Evolutionary conservation across 2,797 vertebrate genomes (phyloP), one percentile per base, ranked within the genome.

Genomic region (Melanotaenia parkinsoni): DNA sequence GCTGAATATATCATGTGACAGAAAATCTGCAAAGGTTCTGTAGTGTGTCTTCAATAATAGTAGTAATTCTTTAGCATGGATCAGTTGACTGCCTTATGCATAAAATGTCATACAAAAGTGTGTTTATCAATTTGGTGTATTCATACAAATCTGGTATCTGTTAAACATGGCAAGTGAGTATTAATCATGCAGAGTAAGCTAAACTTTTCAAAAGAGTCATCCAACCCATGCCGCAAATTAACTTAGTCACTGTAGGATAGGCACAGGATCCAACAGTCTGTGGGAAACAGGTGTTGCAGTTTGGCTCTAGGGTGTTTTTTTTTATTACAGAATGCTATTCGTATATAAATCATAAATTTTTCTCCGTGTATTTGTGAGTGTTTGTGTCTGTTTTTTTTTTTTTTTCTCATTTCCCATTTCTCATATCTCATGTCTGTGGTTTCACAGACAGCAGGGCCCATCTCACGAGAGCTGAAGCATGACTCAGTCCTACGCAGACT

Each of bases 401-500:
- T 26, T 81, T 84, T 83, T 87, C 81, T 90, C 81, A 85, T 90
- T 92, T 93, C 89, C 88, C 84, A 87, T 88, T 89, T 86, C 79
- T 87, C 85, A 90, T 87, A 88, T 91, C 87, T 89, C 81, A 84
- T 86, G 85, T 90, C 84, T 90, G 84, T 82, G 85, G 82, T 88
- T 89, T 86, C 63, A 70, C 83, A 88, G 87, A 86, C 89, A 91
- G 89, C 83, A 82, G 86, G 89, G 88, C 81, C 87, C 78, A 88
- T 90, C 91, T 92, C 90, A 90, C 77, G 83, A 91, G 86, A 91
- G 88, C 86, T 38, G 81, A 86, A 85, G 80, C 89, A 83, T 94
- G 93, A 93, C 90, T 93, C 91, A 92, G 92, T 89, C 82, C 82
- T 77, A 84, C 76, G 81, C 89, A 89, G 91, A 91, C 88, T 89